Conservation (phyloP, 2,113 vertebrate genomes). For the Lagenorhynchus albirostris region DNA sequence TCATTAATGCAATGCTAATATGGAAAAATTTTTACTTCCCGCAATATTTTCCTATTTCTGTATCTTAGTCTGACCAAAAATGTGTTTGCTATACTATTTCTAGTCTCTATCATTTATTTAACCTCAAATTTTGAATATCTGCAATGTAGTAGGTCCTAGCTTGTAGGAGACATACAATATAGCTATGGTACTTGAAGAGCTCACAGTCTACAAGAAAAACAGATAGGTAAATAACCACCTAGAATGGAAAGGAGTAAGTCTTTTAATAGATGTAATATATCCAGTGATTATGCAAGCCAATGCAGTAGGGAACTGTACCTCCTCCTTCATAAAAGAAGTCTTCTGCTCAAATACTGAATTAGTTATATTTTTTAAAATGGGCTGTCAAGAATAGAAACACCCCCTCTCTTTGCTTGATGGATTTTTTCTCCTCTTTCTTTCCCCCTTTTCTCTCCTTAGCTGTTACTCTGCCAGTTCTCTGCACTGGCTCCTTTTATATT, state of each 20-base stretch:
- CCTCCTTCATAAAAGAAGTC: neutral
- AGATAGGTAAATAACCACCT: neutral
- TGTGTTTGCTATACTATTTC: neutral
- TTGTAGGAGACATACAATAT: neutral
- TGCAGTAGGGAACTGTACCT: neutral
- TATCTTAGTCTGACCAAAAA: neutral
- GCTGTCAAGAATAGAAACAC: conserved; percentile 52
- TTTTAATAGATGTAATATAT: neutral
- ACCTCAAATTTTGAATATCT: neutral
- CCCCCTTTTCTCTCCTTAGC: conserved; percentile 13
- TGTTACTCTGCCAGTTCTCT: conserved; percentile 45
- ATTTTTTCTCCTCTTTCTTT: neutral
- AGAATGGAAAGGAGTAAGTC: neutral
- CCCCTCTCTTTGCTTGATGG: conserved; percentile 20
- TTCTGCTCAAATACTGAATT: conserved; percentile 35
- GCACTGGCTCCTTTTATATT: conserved; percentile 56
- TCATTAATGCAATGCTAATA: neutral
- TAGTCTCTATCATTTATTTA: neutral
- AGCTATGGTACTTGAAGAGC: neutral
- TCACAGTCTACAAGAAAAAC: neutral
- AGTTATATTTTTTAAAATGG: conserved; percentile 45
- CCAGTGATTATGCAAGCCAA: neutral
- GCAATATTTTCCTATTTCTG: neutral
- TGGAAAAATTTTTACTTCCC: neutral
- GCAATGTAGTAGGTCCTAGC: neutral